Percentiles rank a stretch among this genome's conserved stretches.
Evolutionary conservation across 1,140 invertebrate genomes (phyloP).

Genomic region (Drosophila punjabiensis): DNA sequence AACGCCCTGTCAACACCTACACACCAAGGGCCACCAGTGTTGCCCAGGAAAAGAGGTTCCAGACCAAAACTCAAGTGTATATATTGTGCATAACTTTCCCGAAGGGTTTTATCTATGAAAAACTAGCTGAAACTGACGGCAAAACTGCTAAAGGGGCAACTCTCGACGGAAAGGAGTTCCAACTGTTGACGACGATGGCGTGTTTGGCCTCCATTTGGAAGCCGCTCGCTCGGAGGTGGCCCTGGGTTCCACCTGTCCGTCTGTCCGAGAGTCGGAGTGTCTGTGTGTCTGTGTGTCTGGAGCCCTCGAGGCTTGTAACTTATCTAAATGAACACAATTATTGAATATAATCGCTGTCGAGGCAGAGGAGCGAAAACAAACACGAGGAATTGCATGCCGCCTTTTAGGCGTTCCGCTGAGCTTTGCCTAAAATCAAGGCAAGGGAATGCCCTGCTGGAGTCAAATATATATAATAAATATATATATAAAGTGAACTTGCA

Average conservation of each 20-base stretch:
- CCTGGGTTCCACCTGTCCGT: conserved; percentile 27
- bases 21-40: conserved; percentile 44
- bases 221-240: conserved; percentile 36
- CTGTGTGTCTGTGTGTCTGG: conserved; percentile 55
- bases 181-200: conserved; percentile 61
- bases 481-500: background rate
- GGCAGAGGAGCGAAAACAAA: conserved; percentile 63
- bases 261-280: conserved; percentile 1
- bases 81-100: background rate
- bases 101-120: too few species aligned
- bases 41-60: background rate
- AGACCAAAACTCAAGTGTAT: fast-evolving
- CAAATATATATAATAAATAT: background rate
- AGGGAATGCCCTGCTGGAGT: background rate
- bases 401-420: conserved; percentile 66
- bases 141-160: background rate
- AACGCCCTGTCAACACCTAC: conserved; percentile 76
- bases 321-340: conserved; percentile 85
- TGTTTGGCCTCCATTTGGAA: conserved; percentile 73
- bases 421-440: conserved; percentile 8
- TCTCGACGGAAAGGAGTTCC: conserved; percentile 17
- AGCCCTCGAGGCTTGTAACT: conserved; percentile 72
- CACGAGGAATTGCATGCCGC: conserved; percentile 66
- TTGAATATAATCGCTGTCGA: conserved; percentile 80
- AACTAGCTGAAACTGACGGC: background rate